Base-by-base conservation (phyloP, 2,113 vertebrate species). In the Abramis brama region DNA sequence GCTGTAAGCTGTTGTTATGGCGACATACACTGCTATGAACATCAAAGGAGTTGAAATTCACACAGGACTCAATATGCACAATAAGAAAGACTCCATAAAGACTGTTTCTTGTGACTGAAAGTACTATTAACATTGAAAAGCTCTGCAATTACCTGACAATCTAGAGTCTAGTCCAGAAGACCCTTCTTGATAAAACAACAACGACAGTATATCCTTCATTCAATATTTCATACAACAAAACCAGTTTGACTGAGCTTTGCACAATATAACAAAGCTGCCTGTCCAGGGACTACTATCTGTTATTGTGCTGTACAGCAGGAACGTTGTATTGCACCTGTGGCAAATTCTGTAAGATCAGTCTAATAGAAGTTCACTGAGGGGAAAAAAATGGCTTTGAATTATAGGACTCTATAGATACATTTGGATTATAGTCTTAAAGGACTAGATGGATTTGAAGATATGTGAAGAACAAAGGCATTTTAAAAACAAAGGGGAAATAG, bases 11-110 rank as follows among this genome's bases (percentile, higher is more conserved):
- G 39, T 68, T 55, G 15, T 64, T 76, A 76, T 86, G 71, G 57
- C 3, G 19, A 57, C 71, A 43, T n/a, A 27, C 25, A 62, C 39
- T 10, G 33, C 36, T 30, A 62, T 76, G 71, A 33, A 66, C 79
- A 30, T 83, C 55, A 79, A 21, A 47, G 17, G 21, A 81, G 21
- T 33, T 83, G 21, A 36, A 68, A 66, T 78, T 85, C 27, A 66
- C 39, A 45, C 30, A 43, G 57, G 21, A 30, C 12, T 45, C 36
- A 17, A 52, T 27, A 52, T 55, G 12, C 17, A 10, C 27, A 33
- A 36, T 23, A 71, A 5, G 5, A 71, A 83, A 52, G 27, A 36
- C 64, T 70, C 45, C 43, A 43, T 43, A 43, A 43, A 43, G 43
- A 2, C 8, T 19, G 33, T 47, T 47, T 47, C 21, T 43, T 45